Evolutionary conservation across 2,797 vertebrate species (phyloP).

Genomic region (Alca torda): DNA sequence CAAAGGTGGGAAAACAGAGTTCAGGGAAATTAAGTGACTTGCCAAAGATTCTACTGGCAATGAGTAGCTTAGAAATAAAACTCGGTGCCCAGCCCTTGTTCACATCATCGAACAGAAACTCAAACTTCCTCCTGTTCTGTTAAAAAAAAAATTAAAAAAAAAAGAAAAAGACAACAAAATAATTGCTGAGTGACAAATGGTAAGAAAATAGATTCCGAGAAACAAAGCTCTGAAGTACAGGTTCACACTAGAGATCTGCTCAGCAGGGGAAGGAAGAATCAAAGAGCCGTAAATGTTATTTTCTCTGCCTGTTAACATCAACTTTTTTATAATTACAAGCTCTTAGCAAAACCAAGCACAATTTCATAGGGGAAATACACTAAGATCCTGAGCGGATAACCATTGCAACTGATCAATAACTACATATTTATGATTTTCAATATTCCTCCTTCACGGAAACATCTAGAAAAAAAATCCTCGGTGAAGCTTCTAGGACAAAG

Average conservation of each 20-base stretch:
- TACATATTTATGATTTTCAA: neutral
- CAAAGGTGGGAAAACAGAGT: neutral
- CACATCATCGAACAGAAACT: neutral
- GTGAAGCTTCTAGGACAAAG: neutral
- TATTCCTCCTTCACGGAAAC: neutral
- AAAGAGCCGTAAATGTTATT: neutral
- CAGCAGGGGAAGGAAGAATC: neutral
- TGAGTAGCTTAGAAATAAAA: neutral
- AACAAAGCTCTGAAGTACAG: neutral
- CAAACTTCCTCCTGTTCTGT: neutral
- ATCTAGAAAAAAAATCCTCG: neutral
- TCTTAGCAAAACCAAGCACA: neutral
- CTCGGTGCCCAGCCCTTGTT: neutral
- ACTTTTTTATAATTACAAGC: neutral
- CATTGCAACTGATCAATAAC: neutral
- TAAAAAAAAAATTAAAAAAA: neutral
- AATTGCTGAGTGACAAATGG: neutral
- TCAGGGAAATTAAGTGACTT: neutral
- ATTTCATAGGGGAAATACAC: too few relatives aligned
- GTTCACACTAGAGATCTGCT: neutral
- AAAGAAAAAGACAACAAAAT: neutral
- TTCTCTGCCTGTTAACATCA: neutral
- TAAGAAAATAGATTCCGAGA: neutral
- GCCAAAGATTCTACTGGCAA: neutral
- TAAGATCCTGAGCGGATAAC: fast-evolving